phyloP scores from a whole-genome alignment of 2,888 invertebrate genomes.

The Limnephilus lunatus region DNA sequence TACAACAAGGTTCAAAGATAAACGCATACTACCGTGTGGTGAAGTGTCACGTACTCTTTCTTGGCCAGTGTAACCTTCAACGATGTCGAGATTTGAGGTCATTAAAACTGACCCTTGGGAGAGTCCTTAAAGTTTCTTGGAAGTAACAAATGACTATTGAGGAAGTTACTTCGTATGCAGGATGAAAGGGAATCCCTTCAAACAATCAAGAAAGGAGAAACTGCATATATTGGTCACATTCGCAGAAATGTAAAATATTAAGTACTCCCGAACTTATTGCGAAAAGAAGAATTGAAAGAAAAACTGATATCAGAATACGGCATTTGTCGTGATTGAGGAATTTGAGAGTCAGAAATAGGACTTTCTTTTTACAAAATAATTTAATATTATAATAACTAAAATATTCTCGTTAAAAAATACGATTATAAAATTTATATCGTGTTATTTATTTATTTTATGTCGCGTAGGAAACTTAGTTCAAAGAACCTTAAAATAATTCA shows the following conservation, averaged over 20 bases:
- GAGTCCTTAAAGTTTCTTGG: not conserved
- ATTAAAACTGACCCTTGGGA: not conserved
- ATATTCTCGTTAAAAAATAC: too few species aligned
- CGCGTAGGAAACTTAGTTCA: not conserved
- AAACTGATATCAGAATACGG: not conserved
- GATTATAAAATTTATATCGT: not conserved
- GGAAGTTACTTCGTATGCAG: not conserved
- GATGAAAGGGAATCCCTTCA: not conserved
- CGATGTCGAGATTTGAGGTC: not conserved
- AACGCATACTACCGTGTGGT: not conserved
- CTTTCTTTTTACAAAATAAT: too few species aligned
- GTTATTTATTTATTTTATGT: too few species aligned
- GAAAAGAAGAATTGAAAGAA: not conserved
- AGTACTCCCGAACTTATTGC: not conserved
- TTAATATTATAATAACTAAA: too few species aligned
- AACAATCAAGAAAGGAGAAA: not conserved
- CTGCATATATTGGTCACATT: not conserved
- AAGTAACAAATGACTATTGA: not conserved
- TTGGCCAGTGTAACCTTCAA: not conserved
- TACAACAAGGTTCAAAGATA: not conserved
- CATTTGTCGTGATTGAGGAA: not conserved
- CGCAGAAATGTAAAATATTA: not conserved
- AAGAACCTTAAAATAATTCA: constrained; percentile 13
- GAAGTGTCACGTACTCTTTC: not conserved
- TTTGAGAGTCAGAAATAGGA: not conserved